Evolutionary conservation across 2,888 invertebrate genomes (phyloP).

Genomic region (Deilephila porcellus): DNA sequence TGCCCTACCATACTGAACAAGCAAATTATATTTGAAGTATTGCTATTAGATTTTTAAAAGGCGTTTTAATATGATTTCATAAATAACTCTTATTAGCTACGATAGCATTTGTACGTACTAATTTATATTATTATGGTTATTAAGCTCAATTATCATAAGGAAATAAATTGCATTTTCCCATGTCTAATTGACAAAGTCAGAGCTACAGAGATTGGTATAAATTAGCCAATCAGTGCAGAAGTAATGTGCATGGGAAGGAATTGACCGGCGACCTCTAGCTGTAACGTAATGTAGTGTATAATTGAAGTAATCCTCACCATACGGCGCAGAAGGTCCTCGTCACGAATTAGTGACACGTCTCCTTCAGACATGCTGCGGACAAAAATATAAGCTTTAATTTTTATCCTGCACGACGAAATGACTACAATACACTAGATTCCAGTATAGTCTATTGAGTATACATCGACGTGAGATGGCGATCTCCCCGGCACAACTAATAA

Average conservation of each 20-base stretch:
- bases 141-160: no score
- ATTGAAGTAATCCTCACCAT: conserved; percentile 84
- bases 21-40: conserved; percentile 17
- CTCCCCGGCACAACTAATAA: no score
- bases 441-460: no score
- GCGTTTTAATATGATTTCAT: conserved; percentile 11
- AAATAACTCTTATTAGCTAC: background rate
- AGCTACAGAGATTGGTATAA: background rate
- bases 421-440: no score
- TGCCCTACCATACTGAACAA: background rate
- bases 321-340: conserved; percentile 90
- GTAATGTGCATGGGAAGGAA: background rate
- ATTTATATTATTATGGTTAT: no score
- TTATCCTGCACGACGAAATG: no score
- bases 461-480: no score
- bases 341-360: conserved; percentile 89
- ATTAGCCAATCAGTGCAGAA: conserved; percentile 6
- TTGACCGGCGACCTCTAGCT: background rate
- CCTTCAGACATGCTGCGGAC: conserved; percentile 82
- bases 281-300: background rate
- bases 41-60: conserved; percentile 34
- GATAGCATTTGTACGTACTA: no score
- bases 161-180: no score
- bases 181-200: no score
- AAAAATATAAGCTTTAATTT: conserved; percentile 37